Base-by-base conservation (phyloP, 2,797 vertebrate genomes). In the Arremon aurantiirostris region DNA sequence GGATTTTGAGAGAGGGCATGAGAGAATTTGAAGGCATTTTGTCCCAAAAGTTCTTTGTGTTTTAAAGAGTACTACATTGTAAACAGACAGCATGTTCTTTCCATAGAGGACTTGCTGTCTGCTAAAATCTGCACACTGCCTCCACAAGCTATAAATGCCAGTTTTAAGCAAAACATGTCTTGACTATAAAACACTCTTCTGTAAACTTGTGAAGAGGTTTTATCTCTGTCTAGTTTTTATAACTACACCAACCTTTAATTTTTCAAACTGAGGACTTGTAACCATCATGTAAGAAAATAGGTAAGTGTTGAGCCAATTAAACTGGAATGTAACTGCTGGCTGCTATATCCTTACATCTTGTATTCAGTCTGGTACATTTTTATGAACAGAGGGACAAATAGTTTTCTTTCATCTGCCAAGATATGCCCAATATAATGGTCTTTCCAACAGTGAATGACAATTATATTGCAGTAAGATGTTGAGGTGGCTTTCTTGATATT, bases 71-170 rank as follows among this genome's bases (percentile, higher is more conserved):
- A 47, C 24, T 71, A 4, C 2, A 1, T 59, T 72, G 69, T 81
- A 82, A 93, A 86, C 41, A 72, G 63, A 68, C 30, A 85, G 30
- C n/a, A 32, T 83, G 50, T 34, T 92, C 88, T 89, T 94, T 85
- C 81, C 52, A 0, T 28, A 46, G 35, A 42, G 35, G 27, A 75
- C 47, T 85, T 81, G 53, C 53, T 90, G 64, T 66, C 77, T 92
- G 71, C 71, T 3, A 11, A 75, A 82, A 92, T 79, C 72, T 95
- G 89, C 41, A 24, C 10, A 1, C 44, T 92, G 32, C 61, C 78
- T 93, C 63, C 82, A 75, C 50, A 75, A 89, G 30, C 76, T 89
- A n/a, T 95, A 95, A 95, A 94, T 95, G 91, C 84, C 70, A 72
- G 32, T 76, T 94, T 89, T 91, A 90, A 76, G 30, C 59, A 82